phyloP scores from a whole-genome alignment of 2,113 vertebrate genomes.

The Paralichthys olivaceus region DNA sequence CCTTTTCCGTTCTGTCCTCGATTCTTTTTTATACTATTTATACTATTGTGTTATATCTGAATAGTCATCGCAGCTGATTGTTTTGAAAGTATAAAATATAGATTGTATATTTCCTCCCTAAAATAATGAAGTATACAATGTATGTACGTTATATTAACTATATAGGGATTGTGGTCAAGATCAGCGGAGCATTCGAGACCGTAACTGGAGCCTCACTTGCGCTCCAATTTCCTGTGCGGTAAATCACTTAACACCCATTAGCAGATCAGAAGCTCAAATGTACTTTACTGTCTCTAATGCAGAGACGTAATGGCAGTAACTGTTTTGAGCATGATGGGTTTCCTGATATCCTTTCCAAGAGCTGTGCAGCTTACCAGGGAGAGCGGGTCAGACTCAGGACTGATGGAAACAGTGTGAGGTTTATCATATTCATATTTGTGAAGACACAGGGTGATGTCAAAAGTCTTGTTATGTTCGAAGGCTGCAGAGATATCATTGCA shows the following conservation, averaged over 20 bases:
- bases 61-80: not conserved
- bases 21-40: not conserved
- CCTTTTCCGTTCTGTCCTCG: not conserved
- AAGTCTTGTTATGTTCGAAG: not conserved
- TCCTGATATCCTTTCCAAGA: slow-evolving; percentile 32
- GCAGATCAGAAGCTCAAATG: slow-evolving; percentile 62
- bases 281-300: slow-evolving; percentile 67
- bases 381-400: too few species aligned
- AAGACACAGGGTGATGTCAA: not conserved
- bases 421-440: not conserved
- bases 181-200: slow-evolving; percentile 32
- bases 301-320: slow-evolving; percentile 43
- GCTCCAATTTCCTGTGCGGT: slow-evolving; percentile 74
- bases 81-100: not conserved
- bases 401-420: not conserved
- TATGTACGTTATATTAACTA: not conserved
- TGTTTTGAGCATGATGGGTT: slow-evolving; percentile 45
- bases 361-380: slow-evolving; percentile 6
- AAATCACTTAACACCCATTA: slow-evolving; percentile 77
- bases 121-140: not conserved
- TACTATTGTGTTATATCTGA: slow-evolving; percentile 5
- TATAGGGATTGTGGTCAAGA: slow-evolving; percentile 37
- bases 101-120: not conserved
- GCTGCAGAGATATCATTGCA: slow-evolving; percentile 7
- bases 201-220: slow-evolving; percentile 65